These are phyloP conservation scores for Tadarida brasiliensis DNA, from an alignment of 2,797 vertebrate genomes.

Conservation along the genomic window DNA sequence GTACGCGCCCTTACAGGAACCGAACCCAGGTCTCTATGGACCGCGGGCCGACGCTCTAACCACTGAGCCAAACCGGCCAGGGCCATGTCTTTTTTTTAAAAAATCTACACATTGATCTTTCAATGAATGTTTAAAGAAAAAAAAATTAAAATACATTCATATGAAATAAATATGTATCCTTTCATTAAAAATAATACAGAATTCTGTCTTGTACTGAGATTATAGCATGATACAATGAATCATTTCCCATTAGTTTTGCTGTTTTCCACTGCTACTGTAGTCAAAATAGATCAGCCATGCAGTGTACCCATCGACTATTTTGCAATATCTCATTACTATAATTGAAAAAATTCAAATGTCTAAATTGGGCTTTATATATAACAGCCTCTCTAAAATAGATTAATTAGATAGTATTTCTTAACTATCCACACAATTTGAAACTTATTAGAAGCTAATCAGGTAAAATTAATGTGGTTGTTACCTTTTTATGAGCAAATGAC, in stretches of 20 bases:
- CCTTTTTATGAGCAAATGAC: background rate
- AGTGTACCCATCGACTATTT: background rate
- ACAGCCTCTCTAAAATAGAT: background rate
- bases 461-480: background rate
- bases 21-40: too few species aligned
- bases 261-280: background rate
- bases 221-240: background rate
- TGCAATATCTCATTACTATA: background rate
- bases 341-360: background rate
- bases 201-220: background rate
- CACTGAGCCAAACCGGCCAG: too few species aligned
- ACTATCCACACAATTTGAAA: background rate
- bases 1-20: too few species aligned
- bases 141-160: conserved; percentile 6
- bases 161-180: background rate
- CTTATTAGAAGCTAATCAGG: background rate
- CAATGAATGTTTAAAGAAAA: background rate
- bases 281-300: background rate
- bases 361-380: background rate
- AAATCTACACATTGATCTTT: background rate
- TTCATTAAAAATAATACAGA: background rate
- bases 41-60: too few species aligned
- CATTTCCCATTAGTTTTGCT: background rate
- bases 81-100: background rate
- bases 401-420: background rate